Evolutionary conservation across 2,113 vertebrate species (phyloP), one percentile per base, ranked within the genome.

Genomic region (Oreochromis niloticus): DNA sequence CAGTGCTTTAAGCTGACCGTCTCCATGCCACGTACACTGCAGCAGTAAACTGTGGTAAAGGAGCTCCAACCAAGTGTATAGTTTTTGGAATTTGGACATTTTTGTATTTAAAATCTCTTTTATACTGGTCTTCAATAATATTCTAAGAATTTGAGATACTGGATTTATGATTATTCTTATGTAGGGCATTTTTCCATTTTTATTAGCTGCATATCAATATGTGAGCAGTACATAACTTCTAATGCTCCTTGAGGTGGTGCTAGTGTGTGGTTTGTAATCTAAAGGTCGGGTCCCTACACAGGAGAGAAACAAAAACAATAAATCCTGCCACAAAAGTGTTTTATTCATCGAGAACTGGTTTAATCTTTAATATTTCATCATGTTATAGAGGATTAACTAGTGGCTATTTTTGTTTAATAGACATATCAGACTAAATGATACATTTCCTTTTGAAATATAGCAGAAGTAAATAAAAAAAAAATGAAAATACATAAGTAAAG

Each of bases 151-250:
- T 1, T 30, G 14, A 75, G 41, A 30, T 75, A 46, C 41, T 48
- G 41, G 41, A 3, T 75, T 75, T 27, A 46, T 73, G 39, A 48
- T 73, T 48, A 63, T 73, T 73, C 7, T 66, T 30, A 46, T 10
- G 12, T 27, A 71, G 39, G 0, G 13, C 14, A 10, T 46, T 46
- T 43, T 0, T 0, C 2, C 41, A 4, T 75, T 43, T 75, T 75
- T 73, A 46, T 27, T 75, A 12, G 24, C 6, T 78, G 71, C 16
- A 32, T 78, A 73, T 73, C 7, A 46, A 46, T 43, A 73, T 73
- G 66, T 43, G 13, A 3, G 22, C 13, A 43, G 13, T 16, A 9
- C 27, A 46, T 73, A 46, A 27, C 39, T 73, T 46, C 22, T 27
- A 24, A 73, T 73, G 66, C 22, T 73, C 7, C n/a, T 71, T 24